These are phyloP conservation scores for Eurystomus glaucurus DNA, from an alignment of 2,797 vertebrate species.

Conservation along the genomic window DNA sequence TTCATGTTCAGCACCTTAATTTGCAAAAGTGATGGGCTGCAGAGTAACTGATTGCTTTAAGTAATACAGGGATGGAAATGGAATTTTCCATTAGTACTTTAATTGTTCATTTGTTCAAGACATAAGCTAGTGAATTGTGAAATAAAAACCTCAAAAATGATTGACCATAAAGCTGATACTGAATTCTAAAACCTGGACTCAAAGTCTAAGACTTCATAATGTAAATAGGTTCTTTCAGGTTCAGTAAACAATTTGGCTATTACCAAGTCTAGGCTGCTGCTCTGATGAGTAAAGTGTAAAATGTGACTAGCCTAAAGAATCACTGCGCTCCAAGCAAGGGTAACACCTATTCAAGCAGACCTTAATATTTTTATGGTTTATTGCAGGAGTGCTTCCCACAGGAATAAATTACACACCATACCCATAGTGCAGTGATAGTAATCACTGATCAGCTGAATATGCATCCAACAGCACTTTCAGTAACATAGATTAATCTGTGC, in stretches of 20 bases:
- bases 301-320: neutral
- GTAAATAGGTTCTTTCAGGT: conserved; percentile 21
- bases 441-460: neutral
- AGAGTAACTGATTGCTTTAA: neutral
- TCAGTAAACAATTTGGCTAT: conserved; percentile 31
- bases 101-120: conserved; percentile 43
- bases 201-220: neutral
- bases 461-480: neutral
- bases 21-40: neutral
- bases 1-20: neutral
- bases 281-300: neutral
- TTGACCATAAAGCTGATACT: neutral
- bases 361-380: conserved; percentile 26
- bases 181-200: conserved; percentile 8
- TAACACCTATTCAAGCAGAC: neutral
- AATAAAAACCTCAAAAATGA: conserved; percentile 17
- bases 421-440: neutral
- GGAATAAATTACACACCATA: neutral
- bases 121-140: neutral
- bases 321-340: neutral
- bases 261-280: neutral
- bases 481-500: neutral
- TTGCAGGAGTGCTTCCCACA: neutral
- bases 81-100: conserved; percentile 11
- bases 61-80: neutral